Evolutionary conservation across 2,797 vertebrate genomes (phyloP), one percentile per base, ranked within the genome.

Genomic region (Acanthopagrus latus): DNA sequence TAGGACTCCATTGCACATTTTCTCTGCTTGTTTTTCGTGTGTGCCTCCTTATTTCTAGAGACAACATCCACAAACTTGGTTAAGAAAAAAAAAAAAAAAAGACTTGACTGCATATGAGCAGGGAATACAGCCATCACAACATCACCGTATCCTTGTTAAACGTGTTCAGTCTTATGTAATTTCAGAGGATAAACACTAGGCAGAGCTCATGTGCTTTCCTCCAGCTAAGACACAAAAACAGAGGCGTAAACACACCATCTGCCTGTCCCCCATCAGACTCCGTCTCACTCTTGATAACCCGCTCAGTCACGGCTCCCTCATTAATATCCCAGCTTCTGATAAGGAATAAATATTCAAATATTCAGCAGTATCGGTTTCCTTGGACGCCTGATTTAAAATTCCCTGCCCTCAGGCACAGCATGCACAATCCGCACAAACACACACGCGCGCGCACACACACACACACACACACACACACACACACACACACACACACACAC

Each of bases 261-360:
- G 78, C 56, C 66, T 55, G 33, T 72, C 76, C 25, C 65, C 75
- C 67, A 21, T 33, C 43, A 73, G 11, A 76, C 63, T 76, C 71
- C 23, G 48, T 60, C 48, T 63, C 52, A 69, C 64, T 56, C 62
- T 78, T 50, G 51, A 43, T 76, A 83, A 82, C 80, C 80, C 62
- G 43, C 86, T 86, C 84, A 82, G 87, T 86, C 86, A 86, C 78
- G 80, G 86, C 81, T 73, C 80, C 73, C 76, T 78, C 78, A 88
- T 88, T 89, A 85, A 83, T 87, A 90, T 82, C 84, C 83, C 75
- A 23, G 80, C 85, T 80, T 80, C 85, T 87, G 91, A 93, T 89
- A 91, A 88, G 86, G 58, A 82, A 87, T 83, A 92, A 85, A 91
- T 91, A 91, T 88, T 90, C 78, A 91, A 85, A 91, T 87, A 90